These are phyloP conservation scores for Pavo muticus DNA, from an alignment of 2,113 vertebrate species.

Conservation along the genomic window DNA sequence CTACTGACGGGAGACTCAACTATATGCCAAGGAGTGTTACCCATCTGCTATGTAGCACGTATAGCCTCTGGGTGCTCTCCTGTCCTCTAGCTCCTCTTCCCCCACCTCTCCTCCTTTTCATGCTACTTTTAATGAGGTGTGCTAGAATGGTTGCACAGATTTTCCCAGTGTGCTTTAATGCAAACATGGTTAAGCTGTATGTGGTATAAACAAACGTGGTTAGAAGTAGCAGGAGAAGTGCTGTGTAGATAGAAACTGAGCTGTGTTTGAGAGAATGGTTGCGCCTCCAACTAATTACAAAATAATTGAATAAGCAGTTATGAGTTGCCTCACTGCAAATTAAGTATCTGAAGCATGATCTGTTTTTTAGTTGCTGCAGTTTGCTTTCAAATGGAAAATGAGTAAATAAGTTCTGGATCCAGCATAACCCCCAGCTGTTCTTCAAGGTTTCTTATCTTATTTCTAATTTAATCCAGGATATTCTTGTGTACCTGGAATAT, in stretches of 20 bases:
- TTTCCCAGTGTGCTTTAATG: not conserved
- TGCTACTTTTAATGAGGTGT: not conserved
- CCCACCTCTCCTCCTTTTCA: not conserved
- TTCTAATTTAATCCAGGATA: not conserved
- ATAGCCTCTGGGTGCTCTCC: not conserved
- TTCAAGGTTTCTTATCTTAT: not conserved
- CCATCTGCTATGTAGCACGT: not conserved
- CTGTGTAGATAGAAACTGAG: not conserved
- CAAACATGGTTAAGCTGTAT: not conserved
- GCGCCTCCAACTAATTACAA: not conserved
- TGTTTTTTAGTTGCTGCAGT: not conserved
- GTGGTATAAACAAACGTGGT: not conserved
- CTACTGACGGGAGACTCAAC: not conserved
- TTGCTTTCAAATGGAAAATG: not conserved
- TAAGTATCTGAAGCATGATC: not conserved
- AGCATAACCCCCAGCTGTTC: not conserved
- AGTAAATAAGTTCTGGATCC: not conserved
- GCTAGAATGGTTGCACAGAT: not conserved
- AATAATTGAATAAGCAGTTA: not conserved
- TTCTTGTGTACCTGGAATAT: not conserved
- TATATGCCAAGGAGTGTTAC: accelerated
- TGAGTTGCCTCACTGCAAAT: not conserved
- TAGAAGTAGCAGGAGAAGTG: not conserved
- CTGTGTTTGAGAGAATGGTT: not conserved
- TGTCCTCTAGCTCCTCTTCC: not conserved